phyloP scores from a whole-genome alignment of 64 coral and sea anemone species.

The Pachyseris speciosa region DNA sequence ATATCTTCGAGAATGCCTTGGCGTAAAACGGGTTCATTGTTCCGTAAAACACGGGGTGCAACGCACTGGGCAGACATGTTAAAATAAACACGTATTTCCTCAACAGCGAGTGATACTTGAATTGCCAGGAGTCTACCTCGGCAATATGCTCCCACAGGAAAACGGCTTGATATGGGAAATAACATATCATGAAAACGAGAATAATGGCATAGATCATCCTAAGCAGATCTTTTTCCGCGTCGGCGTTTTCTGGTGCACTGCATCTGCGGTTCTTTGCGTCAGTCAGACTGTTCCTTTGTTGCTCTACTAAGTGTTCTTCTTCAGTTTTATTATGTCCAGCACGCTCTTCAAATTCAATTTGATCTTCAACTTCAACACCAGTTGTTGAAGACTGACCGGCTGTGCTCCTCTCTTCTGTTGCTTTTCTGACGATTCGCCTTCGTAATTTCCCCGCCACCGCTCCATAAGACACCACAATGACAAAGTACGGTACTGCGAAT shows the following conservation, averaged over 20 bases:
- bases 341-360: not conserved
- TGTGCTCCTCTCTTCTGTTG: not conserved
- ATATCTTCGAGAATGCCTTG: slow-evolving; percentile 48
- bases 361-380: not conserved
- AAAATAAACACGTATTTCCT: slow-evolving; percentile 18
- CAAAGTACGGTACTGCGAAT: slow-evolving; percentile 14
- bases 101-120: not conserved
- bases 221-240: slow-evolving; percentile 32
- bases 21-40: slow-evolving; percentile 70
- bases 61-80: slow-evolving; percentile 44
- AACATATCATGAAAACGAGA: slow-evolving; percentile 45
- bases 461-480: slow-evolving; percentile 47
- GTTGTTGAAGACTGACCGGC: not conserved
- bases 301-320: not conserved
- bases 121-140: not conserved
- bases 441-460: slow-evolving; percentile 6
- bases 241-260: not conserved
- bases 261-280: not conserved
- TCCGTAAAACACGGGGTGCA: too few relatives aligned
- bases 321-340: not conserved
- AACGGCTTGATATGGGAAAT: slow-evolving; percentile 40
- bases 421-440: not conserved
- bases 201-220: slow-evolving; percentile 62
- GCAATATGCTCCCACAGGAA: slow-evolving; percentile 7
- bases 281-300: not conserved